These are phyloP conservation scores for Aspidapion aeneum DNA, from an alignment of 2,888 invertebrate species.

Conservation along the genomic window DNA sequence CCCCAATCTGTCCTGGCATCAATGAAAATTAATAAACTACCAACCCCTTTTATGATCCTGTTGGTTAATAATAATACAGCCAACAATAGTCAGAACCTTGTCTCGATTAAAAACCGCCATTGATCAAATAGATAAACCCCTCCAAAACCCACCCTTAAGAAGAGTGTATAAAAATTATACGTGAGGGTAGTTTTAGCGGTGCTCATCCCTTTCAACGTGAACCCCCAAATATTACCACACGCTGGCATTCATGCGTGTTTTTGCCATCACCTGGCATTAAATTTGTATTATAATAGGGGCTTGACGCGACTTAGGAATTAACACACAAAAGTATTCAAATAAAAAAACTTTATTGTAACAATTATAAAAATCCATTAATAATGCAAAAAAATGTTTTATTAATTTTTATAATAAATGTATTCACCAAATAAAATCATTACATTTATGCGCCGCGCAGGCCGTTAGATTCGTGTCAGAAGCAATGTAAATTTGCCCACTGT, in stretches of 20 bases:
- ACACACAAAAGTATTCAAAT: too few relatives aligned
- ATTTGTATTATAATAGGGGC: background rate
- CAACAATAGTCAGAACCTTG: background rate
- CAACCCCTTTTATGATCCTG: background rate
- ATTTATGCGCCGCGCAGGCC: too few relatives aligned
- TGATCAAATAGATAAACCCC: background rate
- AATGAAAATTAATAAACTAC: background rate
- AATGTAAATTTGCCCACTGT: too few relatives aligned
- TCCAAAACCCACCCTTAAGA: background rate
- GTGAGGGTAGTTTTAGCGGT: background rate
- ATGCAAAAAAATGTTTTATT: too few relatives aligned
- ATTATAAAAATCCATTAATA: too few relatives aligned
- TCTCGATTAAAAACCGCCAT: background rate
- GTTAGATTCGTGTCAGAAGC: too few relatives aligned
- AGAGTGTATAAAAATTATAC: background rate
- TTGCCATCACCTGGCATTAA: background rate
- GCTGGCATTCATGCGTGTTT: background rate
- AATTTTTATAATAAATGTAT: too few relatives aligned
- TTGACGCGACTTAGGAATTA: too few relatives aligned
- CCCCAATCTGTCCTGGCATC: background rate
- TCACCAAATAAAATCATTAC: too few relatives aligned
- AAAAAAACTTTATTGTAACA: too few relatives aligned
- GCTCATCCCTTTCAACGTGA: slow-evolving; percentile 25
- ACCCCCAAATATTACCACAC: slow-evolving; percentile 27
- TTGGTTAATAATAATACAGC: background rate